These are phyloP conservation scores for Sterrhoptilus dennistouni DNA, from an alignment of 2,113 vertebrate species.

Conservation along the genomic window DNA sequence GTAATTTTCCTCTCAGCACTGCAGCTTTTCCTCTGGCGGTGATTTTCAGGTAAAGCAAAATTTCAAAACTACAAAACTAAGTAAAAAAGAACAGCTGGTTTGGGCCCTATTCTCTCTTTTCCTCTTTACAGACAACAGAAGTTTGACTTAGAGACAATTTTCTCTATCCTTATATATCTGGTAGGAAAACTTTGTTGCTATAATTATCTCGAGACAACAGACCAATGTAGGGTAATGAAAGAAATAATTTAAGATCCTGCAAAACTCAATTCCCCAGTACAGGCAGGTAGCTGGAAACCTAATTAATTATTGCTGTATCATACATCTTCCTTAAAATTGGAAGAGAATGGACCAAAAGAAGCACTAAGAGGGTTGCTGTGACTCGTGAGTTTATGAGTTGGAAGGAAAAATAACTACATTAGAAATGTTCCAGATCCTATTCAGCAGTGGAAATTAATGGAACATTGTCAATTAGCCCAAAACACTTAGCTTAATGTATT, in stretches of 20 bases:
- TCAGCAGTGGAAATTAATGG: slow-evolving; percentile 31
- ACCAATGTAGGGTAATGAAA: not conserved
- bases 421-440: slow-evolving; percentile 18
- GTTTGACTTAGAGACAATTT: not conserved
- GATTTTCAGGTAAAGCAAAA: not conserved
- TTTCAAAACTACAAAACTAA: not conserved
- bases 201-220: not conserved
- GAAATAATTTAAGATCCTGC: not conserved
- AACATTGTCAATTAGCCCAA: slow-evolving; percentile 27
- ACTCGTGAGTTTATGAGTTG: not conserved
- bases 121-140: not conserved
- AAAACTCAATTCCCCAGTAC: not conserved
- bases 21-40: not conserved
- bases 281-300: not conserved
- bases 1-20: not conserved
- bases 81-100: not conserved
- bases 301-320: slow-evolving; percentile 6
- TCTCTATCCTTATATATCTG: not conserved
- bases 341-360: slow-evolving; percentile 8
- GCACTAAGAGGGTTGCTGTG: not conserved
- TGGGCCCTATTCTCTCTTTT: not conserved
- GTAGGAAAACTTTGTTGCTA: not conserved
- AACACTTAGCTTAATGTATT: slow-evolving; percentile 6
- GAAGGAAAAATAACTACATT: slow-evolving; percentile 5
- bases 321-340: not conserved